Evolutionary conservation across 2,888 invertebrate species (phyloP).

Genomic region (Rugalucina vietnamica): DNA sequence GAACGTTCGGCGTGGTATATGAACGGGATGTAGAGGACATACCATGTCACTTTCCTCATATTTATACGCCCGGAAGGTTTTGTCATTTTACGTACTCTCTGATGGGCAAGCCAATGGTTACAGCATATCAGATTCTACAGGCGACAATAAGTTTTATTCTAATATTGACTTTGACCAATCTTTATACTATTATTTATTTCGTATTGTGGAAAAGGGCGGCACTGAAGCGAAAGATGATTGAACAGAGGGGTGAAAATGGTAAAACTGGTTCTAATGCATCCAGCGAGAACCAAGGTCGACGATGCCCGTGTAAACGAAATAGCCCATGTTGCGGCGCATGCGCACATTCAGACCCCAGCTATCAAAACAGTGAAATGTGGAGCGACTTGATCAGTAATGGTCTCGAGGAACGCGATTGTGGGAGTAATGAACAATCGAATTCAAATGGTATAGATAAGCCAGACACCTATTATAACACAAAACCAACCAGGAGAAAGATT

Average conservation of each 20-base stretch:
- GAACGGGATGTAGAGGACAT: conserved; percentile 60
- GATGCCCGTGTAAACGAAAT: no score
- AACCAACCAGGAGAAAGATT: conserved; percentile 24
- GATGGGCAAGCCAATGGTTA: conserved; percentile 58
- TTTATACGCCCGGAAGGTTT: conserved; percentile 51
- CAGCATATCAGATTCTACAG: conserved; percentile 65
- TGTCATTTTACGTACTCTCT: conserved; percentile 74
- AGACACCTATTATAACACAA: no score
- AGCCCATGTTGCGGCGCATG: no score
- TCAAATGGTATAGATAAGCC: no score
- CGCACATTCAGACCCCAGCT: no score
- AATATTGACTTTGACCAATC: conserved; percentile 64
- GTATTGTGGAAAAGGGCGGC: conserved; percentile 71
- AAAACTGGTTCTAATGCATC: not conserved
- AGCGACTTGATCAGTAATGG: no score
- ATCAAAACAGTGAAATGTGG: no score
- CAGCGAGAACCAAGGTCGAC: no score
- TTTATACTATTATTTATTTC: conserved; percentile 71
- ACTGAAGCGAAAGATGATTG: conserved; percentile 36
- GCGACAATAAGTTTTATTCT: conserved; percentile 62
- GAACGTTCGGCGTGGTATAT: conserved; percentile 70
- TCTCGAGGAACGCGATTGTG: no score
- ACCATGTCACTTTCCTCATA: conserved; percentile 64
- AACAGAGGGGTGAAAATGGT: not conserved
- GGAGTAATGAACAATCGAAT: no score